These are phyloP conservation scores for Okapia johnstoni DNA, from an alignment of 2,113 vertebrate species.

Conservation along the genomic window DNA sequence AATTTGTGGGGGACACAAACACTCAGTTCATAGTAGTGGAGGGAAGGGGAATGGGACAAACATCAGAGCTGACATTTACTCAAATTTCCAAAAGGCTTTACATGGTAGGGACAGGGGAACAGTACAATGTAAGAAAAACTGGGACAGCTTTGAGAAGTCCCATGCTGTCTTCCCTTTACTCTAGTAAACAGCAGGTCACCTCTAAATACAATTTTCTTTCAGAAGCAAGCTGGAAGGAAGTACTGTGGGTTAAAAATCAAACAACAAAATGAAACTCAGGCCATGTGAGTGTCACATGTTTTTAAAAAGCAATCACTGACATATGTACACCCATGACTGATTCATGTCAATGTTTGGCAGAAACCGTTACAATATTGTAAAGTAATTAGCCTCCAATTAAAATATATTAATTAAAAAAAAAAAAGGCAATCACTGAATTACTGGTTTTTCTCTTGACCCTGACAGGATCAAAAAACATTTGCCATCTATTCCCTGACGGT, in stretches of 20 bases:
- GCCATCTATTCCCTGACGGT: background rate
- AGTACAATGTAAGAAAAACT: too few species aligned
- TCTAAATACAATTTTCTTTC: background rate
- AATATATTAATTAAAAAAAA: background rate
- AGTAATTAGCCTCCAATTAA: background rate
- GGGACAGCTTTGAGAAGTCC: background rate
- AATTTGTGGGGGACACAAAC: background rate
- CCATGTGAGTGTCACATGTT: background rate
- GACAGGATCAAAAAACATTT: background rate
- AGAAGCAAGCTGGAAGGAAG: background rate
- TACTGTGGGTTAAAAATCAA: background rate
- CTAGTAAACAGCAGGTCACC: background rate
- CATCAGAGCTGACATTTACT: background rate
- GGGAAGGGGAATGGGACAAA: background rate
- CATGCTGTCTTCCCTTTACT: background rate
- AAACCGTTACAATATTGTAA: background rate
- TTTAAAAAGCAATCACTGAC: background rate
- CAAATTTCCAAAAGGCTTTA: background rate
- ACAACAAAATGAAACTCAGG: background rate
- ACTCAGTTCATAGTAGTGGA: too few species aligned
- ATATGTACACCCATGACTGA: background rate
- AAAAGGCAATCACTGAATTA: background rate
- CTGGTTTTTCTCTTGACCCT: background rate
- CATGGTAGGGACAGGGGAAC: background rate
- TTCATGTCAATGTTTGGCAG: background rate